Conservation (phyloP, 2,888 invertebrate species). For the Hypsopygia costalis region DNA sequence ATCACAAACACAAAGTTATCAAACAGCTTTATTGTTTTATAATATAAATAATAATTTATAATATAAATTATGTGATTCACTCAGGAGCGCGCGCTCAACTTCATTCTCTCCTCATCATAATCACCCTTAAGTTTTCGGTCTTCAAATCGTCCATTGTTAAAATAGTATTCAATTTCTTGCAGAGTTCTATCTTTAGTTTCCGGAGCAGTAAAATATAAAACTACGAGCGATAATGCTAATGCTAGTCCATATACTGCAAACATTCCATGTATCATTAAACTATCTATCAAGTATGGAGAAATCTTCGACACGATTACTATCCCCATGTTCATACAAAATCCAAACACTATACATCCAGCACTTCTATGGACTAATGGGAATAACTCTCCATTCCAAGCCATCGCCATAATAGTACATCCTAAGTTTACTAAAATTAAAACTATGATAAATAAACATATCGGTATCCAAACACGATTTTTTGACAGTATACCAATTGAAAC, state of each 20-base stretch:
- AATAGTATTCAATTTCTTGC: slow-evolving; percentile 40
- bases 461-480: no score
- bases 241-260: slow-evolving; percentile 28
- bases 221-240: slow-evolving; percentile 22
- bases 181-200: slow-evolving; percentile 44
- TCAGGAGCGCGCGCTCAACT: no score
- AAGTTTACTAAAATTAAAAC: no score
- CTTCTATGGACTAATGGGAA: slow-evolving; percentile 52
- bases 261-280: slow-evolving; percentile 30
- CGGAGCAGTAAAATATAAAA: slow-evolving; percentile 32
- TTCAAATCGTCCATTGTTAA: slow-evolving; percentile 21
- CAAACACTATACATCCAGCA: slow-evolving; percentile 36
- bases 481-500: no score
- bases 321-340: slow-evolving; percentile 32
- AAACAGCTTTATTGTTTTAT: no score
- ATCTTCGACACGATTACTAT: slow-evolving; percentile 25
- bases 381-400: slow-evolving; percentile 39
- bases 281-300: slow-evolving; percentile 32
- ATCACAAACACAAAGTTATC: no score
- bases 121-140: slow-evolving; percentile 2
- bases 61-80: no score
- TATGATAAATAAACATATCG: no score
- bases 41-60: no score
- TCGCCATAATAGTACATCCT: no score
- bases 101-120: no score